A percentile compares a stretch with the other conserved stretches of the same genome.
These are phyloP conservation scores for Alcis repandata DNA, from an alignment of 2,888 invertebrate species.

Conservation along the genomic window DNA sequence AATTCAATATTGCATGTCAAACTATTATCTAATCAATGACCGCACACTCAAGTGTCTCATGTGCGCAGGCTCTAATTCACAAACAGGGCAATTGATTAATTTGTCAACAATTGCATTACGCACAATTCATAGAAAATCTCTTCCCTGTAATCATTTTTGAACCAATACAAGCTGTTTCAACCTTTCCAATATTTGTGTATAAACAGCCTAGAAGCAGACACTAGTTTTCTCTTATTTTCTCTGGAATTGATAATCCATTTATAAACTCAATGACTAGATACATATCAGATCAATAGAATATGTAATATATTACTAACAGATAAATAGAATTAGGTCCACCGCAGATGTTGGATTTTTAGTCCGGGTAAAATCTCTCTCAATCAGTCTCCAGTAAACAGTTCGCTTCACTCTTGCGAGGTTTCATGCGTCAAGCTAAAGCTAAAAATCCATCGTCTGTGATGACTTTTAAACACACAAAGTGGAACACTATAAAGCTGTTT, in stretches of 20 bases:
- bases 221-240: not conserved
- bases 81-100: too few species aligned
- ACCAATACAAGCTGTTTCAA: conserved; percentile 9
- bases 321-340: not conserved
- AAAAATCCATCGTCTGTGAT: not conserved
- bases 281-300: not conserved
- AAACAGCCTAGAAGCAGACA: not conserved
- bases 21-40: too few species aligned
- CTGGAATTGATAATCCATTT: not conserved
- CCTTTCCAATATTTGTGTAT: not conserved
- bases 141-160: conserved; percentile 60
- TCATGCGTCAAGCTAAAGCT: not conserved
- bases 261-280: conserved; percentile 1
- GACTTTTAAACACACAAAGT: not conserved
- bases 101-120: not conserved
- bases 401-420: not conserved
- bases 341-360: not conserved
- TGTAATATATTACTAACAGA: too few species aligned
- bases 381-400: not conserved
- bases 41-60: not conserved
- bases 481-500: not conserved
- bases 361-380: not conserved
- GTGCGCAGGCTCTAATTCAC: not conserved
- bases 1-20: too few species aligned
- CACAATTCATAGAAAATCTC: conserved; percentile 51